These are phyloP conservation scores for Diprion similis DNA, from an alignment of 1,140 invertebrate genomes.

Conservation along the genomic window DNA sequence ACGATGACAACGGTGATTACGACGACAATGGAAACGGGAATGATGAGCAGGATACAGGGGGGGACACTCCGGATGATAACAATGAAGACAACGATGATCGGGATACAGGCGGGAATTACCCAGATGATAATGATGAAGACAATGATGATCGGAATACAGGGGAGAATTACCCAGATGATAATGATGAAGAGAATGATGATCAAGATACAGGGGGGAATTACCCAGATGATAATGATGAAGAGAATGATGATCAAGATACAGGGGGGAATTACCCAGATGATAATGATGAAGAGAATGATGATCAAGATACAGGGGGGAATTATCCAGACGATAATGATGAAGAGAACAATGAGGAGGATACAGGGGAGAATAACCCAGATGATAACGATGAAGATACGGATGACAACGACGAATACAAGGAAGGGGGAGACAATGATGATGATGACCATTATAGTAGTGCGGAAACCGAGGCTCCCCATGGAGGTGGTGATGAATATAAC, in stretches of 20 bases:
- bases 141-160: neutral
- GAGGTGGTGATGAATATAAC: slow-evolving; percentile 14
- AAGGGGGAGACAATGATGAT: neutral
- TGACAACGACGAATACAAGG: slow-evolving; percentile 7
- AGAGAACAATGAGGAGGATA: neutral
- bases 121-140: neutral
- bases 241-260: neutral
- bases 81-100: neutral
- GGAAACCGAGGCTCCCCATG: neutral
- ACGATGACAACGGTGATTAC: neutral
- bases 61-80: neutral
- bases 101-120: neutral
- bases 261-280: neutral
- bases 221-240: slow-evolving; percentile 1
- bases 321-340: neutral
- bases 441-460: neutral
- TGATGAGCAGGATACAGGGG: neutral
- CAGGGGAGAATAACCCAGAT: neutral
- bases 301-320: neutral
- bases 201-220: neutral
- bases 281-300: neutral
- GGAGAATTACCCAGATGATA: neutral
- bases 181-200: neutral
- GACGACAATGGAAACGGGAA: neutral
- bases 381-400: neutral